Evolutionary conservation across 2,888 invertebrate species (phyloP).

Genomic region (Seladonia tumulorum): DNA sequence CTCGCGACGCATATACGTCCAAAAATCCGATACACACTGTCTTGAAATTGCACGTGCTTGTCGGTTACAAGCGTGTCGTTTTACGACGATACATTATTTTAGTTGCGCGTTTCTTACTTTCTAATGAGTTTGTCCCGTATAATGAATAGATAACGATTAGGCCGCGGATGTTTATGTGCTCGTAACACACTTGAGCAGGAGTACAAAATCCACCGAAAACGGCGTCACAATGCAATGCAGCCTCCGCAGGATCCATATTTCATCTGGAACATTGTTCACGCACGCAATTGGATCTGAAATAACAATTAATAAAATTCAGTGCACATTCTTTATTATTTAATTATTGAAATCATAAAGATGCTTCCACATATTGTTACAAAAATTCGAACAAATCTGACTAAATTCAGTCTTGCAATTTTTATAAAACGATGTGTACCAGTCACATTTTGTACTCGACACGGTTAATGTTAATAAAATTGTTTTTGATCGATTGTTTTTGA

Average conservation of each 20-base stretch:
- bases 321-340: too few species aligned
- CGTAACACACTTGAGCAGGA: background rate
- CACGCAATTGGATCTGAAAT: background rate
- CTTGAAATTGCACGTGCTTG: background rate
- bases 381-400: background rate
- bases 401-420: too few species aligned
- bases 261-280: background rate
- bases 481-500: too few species aligned
- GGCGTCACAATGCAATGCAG: background rate
- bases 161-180: background rate
- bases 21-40: background rate
- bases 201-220: background rate
- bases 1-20: background rate
- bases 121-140: background rate
- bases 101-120: constrained; percentile 1
- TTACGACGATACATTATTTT: background rate
- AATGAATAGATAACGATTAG: constrained; percentile 4
- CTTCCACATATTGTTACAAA: too few species aligned
- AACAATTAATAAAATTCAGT: background rate
- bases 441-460: too few species aligned
- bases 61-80: background rate
- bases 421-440: too few species aligned
- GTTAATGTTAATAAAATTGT: too few species aligned
- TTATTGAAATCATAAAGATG: too few species aligned
- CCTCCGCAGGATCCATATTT: background rate